Evolutionary conservation across 2,113 vertebrate species (phyloP).

Genomic region (Ceuthmochares aereus): DNA sequence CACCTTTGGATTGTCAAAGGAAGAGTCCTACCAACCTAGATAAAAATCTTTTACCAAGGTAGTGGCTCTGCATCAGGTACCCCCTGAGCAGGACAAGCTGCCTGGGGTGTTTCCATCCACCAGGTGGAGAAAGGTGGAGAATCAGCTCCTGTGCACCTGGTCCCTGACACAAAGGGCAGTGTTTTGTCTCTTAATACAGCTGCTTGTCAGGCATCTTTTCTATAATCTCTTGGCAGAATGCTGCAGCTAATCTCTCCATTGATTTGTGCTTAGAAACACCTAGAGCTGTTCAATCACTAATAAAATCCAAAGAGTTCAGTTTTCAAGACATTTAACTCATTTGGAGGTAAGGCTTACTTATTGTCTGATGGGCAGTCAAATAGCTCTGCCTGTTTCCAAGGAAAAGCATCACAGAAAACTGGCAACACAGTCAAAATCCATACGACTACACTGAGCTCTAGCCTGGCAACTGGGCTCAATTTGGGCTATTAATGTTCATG

Average conservation of each 20-base stretch:
- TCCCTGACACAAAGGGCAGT: rapidly evolving
- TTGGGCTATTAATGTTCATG: background rate
- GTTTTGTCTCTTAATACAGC: rapidly evolving
- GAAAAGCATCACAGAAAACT: background rate
- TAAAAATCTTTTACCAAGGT: background rate
- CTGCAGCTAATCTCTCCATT: slow-evolving; percentile 1
- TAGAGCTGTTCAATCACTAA: background rate
- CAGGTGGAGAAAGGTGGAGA: background rate
- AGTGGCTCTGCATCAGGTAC: background rate
- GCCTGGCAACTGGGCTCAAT: background rate
- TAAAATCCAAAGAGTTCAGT: background rate
- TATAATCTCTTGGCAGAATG: background rate
- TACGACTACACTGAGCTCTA: background rate
- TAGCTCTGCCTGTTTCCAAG: background rate
- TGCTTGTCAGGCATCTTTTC: rapidly evolving
- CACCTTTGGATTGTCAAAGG: background rate
- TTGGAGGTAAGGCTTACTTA: background rate
- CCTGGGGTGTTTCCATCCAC: too few species aligned
- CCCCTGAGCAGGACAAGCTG: rapidly evolving
- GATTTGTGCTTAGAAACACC: slow-evolving; percentile 39
- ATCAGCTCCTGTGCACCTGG: rapidly evolving
- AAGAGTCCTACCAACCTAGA: background rate
- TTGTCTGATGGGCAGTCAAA: background rate
- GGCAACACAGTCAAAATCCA: background rate
- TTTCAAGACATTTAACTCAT: background rate